Base-by-base conservation (phyloP, 2,888 invertebrate genomes). In the Endomychus coccineus region DNA sequence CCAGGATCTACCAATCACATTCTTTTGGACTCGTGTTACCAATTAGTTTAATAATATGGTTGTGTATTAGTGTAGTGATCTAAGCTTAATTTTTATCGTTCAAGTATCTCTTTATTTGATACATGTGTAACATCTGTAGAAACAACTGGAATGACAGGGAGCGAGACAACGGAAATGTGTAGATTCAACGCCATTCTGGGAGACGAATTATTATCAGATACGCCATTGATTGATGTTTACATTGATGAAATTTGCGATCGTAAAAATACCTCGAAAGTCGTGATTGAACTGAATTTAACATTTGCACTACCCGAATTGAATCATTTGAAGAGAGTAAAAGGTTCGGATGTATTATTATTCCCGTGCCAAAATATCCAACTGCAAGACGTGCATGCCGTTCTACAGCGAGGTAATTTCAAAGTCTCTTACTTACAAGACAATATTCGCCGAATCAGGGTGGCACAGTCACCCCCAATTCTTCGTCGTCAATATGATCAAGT, bases 301-400 rank as follows among this genome's bases (percentile, higher is more conserved):
- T 49, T 77, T 21, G 78, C 83, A 0, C 52, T 85, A 3, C 70
- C 71, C 10, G 68, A 71, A 10, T 64, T 85, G 6, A 71, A 71
- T 27, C 85, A 88, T 63, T 65, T 89, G 11, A 89, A 89, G 58
- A 71, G 88, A 44, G 80, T 84, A 1, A 70, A 72, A 23, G 72
- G 73, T 4, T 71, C 65, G 27, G 70, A 74, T 14, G 66, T 86
- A 1, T 54, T 86, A 7, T 45, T 84, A 52, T 67, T 73, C 53
- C 50, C 68, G 25, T 14, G 52, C 35, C 42, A 48, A 57, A n/a
- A 59, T 49, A 31, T 47, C 3, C 17, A 47, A 19, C 42, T 62
- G 2, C 56, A 66, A 2, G 16, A 55, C 17, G 50, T 61, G 4
- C 34, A 46, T 16, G 31, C 43, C 7, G 36, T 49, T 33, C 55